phyloP scores from a whole-genome alignment of 2,113 vertebrate genomes.

The Phyllopteryx taeniolatus region DNA sequence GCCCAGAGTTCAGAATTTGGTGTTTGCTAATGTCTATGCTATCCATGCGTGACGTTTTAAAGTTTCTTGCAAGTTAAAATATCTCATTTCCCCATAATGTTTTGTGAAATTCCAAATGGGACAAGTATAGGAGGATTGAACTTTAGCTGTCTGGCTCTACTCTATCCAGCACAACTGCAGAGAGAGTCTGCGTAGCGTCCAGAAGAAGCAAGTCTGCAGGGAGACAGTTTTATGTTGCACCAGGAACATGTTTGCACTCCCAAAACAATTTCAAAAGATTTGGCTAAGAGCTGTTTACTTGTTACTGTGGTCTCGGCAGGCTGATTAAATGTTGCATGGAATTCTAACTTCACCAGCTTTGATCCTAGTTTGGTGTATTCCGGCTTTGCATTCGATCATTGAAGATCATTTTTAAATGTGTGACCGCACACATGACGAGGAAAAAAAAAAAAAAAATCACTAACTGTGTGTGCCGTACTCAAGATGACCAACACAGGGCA shows the following conservation, averaged over 20 bases:
- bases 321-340: neutral
- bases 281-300: slow-evolving; percentile 1
- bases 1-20: too few species aligned
- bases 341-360: neutral
- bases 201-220: neutral
- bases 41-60: too few species aligned
- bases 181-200: neutral
- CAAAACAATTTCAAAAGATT: neutral
- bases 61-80: too few species aligned
- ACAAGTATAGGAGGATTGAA: neutral
- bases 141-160: neutral
- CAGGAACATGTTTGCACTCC: neutral
- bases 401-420: neutral
- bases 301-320: neutral
- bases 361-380: neutral
- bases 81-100: neutral
- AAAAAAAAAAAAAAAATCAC: too few species aligned
- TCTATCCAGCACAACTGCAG: neutral
- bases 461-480: too few species aligned
- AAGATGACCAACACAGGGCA: too few species aligned
- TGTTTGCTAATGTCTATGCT: too few species aligned
- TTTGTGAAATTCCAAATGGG: slow-evolving; percentile 2
- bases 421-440: too few species aligned
- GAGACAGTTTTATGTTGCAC: slow-evolving; percentile 4
- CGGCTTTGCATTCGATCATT: neutral